Evolutionary conservation across 2,888 invertebrate species (phyloP), one percentile per base, ranked within the genome.

Genomic region (Meteorus colon): DNA sequence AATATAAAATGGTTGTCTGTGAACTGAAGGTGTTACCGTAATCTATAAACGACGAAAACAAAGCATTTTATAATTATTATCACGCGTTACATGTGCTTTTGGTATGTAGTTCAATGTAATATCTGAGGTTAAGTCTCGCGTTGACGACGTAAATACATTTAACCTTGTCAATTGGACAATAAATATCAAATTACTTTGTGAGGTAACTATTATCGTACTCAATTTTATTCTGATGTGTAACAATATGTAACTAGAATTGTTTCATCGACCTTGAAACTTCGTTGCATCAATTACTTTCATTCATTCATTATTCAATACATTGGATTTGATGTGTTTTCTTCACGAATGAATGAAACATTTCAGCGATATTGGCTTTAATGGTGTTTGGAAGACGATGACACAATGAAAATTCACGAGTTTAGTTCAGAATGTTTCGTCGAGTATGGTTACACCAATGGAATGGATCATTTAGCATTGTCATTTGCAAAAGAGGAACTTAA

Each of bases 1-100:
- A 80, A 80, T 79, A 81, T 79, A 86, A 86, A 84, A 86, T 86
- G 85, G 83, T 83, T 78, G 84, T 81, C 81, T 81, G 82, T 85
- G 81, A 75, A 79, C 81, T 81, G 83, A 82, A 82, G 83, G 84
- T 85, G 82, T 85, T 82, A 78, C 83, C 81, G 81, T 79, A 80
- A 79, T 76, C 76, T 78, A 80, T 74, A 79, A 81, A 79, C 75
- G 77, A 80, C 77, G 80, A 83, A 79, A 82, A 82, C 81, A 83
- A 81, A 76, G 77, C 68, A 66, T 78, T 79, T 77, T 75, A 62
- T 66, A 71, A 37, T 69, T 76, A 60, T 51, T 70, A 74, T 75
- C 75, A 77, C 78, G 77, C 71, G 74, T 71, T 65, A 59, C 75
- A 77, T 74, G 75, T 78, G 75, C n/a, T 27, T 73, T 70, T 77